Percentiles rank a stretch among this genome's conserved stretches.
Conservation (phyloP, 1,140 invertebrate genomes). For the Calephelis nemesis region DNA sequence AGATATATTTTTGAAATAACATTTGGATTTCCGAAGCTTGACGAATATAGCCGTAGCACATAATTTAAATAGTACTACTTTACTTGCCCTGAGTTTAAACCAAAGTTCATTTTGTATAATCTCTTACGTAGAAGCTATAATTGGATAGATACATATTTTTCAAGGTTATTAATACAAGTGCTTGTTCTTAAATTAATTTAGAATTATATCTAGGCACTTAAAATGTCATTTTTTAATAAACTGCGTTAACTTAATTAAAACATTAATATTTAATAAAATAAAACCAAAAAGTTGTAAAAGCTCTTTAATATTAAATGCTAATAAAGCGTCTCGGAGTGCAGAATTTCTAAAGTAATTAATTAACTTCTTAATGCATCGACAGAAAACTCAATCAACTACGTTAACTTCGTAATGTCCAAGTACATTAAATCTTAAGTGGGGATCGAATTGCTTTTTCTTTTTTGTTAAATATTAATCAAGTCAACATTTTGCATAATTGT, state of each 20-base stretch:
- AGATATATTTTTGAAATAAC: too few relatives aligned
- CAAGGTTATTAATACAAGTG: too few relatives aligned
- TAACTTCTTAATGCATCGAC: slow-evolving; percentile 18
- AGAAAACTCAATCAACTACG: slow-evolving; percentile 16
- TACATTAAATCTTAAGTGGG: slow-evolving; percentile 9
- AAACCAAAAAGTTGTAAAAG: slow-evolving; percentile 9
- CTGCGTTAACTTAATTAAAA: background rate
- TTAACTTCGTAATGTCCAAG: slow-evolving; percentile 9
- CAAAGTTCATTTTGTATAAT: too few relatives aligned
- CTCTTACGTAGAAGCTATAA: too few relatives aligned
- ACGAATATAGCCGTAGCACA: too few relatives aligned
- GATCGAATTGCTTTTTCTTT: slow-evolving; percentile 7
- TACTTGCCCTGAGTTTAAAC: too few relatives aligned
- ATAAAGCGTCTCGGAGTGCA: slow-evolving; percentile 15
- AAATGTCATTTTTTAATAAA: too few relatives aligned
- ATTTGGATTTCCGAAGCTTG: too few relatives aligned
- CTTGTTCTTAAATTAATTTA: too few relatives aligned
- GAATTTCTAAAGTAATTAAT: slow-evolving; percentile 19
- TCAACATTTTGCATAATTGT: background rate
- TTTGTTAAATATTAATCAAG: background rate
- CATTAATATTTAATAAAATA: slow-evolving; percentile 1
- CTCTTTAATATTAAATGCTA: slow-evolving; percentile 16
- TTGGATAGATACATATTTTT: too few relatives aligned
- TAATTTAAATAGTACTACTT: too few relatives aligned
- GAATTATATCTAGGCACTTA: too few relatives aligned